Percentiles rank a stretch among this genome's conserved stretches.
Evolutionary conservation across 2,113 vertebrate species (phyloP).

Genomic region (Ranitomeya imitator): DNA sequence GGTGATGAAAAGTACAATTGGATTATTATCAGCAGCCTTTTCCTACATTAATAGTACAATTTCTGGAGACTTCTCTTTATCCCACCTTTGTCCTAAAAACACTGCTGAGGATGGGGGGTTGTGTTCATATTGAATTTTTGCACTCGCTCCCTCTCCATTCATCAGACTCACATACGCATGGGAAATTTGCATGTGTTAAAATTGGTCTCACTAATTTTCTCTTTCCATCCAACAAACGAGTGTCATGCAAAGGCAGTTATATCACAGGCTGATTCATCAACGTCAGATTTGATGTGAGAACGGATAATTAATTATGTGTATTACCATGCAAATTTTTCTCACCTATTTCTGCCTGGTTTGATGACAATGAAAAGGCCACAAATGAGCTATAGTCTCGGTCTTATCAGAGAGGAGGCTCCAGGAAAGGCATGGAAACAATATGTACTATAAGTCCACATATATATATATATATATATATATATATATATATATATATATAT

Average conservation of each 20-base stretch:
- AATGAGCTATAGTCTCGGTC: slow-evolving; percentile 27
- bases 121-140: slow-evolving; percentile 47
- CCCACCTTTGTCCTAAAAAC: slow-evolving; percentile 33
- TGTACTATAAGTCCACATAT: neutral
- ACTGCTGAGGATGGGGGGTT: slow-evolving; percentile 9
- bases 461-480: neutral
- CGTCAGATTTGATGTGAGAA: slow-evolving; percentile 43
- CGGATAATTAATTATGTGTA: slow-evolving; percentile 49
- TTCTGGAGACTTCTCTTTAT: neutral
- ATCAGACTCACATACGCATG: slow-evolving; percentile 38
- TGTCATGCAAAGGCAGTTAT: slow-evolving; percentile 49
- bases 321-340: slow-evolving; percentile 48
- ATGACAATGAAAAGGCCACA: slow-evolving; percentile 48
- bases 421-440: neutral
- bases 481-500: neutral
- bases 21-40: neutral
- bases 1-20: neutral
- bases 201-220: slow-evolving; percentile 43
- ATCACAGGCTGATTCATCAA: slow-evolving; percentile 46
- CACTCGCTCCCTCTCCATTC: slow-evolving; percentile 34
- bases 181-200: slow-evolving; percentile 50
- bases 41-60: neutral
- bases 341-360: slow-evolving; percentile 45
- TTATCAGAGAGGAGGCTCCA: slow-evolving; percentile 1
- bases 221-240: slow-evolving; percentile 18